phyloP scores from a whole-genome alignment of 1,140 invertebrate genomes.

The Drosophila mayri region DNA sequence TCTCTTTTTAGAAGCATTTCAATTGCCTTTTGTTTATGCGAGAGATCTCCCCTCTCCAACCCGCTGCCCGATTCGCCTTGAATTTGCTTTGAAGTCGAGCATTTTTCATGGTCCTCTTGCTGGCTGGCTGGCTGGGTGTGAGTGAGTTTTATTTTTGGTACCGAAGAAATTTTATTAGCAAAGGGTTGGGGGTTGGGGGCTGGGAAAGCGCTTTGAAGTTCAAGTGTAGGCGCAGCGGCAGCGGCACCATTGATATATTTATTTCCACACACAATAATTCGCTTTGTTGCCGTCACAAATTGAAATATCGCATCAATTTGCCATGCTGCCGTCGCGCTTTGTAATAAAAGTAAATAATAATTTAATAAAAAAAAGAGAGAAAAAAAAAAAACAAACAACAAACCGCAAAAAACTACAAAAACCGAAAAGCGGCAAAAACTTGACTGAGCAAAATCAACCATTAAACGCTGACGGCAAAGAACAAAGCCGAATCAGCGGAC shows the following conservation, averaged over 20 bases:
- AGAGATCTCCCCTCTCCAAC: conserved; percentile 22
- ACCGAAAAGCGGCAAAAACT: conserved; percentile 28
- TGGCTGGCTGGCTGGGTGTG: neutral
- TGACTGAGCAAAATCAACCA: conserved; percentile 63
- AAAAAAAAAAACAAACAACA: conserved; percentile 17
- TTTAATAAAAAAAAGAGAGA: conserved; percentile 68
- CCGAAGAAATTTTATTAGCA: conserved; percentile 74
- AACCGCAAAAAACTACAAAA: conserved; percentile 48
- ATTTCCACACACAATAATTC: conserved; percentile 45
- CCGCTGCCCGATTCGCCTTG: conserved; percentile 8
- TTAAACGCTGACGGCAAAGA: conserved; percentile 79
- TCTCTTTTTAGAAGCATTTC: conserved; percentile 62
- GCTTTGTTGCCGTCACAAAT: conserved; percentile 70
- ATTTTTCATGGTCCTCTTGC: conserved; percentile 23
- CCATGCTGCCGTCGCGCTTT: conserved; percentile 77
- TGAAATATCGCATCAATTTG: conserved; percentile 82
- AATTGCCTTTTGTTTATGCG: conserved; percentile 76
- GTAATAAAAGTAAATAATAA: conserved; percentile 83
- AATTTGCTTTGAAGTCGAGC: conserved; percentile 72
- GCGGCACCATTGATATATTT: conserved; percentile 58
- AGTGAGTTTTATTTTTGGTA: conserved; percentile 68
- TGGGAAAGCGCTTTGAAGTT: conserved; percentile 74
- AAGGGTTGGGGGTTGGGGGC: conserved; percentile 43
- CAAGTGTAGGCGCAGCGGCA: conserved; percentile 62
- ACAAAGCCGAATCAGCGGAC: conserved; percentile 62